phyloP scores from a whole-genome alignment of 2,797 vertebrate genomes.

The Lepus oiostolus region DNA sequence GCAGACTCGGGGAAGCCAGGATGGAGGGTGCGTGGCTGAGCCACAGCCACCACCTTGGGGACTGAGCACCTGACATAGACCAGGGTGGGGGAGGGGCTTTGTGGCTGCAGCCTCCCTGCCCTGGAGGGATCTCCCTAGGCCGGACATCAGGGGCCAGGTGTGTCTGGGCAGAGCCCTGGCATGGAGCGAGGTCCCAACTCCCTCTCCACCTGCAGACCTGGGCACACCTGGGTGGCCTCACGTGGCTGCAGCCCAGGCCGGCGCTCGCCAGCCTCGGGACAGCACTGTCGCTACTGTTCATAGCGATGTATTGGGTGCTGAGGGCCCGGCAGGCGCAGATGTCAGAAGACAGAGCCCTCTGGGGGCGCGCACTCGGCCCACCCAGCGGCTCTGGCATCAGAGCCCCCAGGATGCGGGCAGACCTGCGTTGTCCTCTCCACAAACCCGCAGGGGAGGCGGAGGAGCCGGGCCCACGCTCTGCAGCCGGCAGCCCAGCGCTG shows the following conservation, averaged over 20 bases:
- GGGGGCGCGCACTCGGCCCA: accelerated
- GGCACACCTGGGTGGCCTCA: accelerated
- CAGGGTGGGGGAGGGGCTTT: too few species aligned
- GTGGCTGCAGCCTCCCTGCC: too few species aligned
- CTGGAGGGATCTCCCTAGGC: accelerated
- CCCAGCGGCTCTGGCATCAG: background rate
- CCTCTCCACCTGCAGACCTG: background rate
- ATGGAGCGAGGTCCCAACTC: too few species aligned
- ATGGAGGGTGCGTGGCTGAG: accelerated
- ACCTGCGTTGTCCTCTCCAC: background rate
- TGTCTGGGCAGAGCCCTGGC: background rate
- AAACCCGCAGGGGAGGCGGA: background rate
- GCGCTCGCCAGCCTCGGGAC: accelerated
- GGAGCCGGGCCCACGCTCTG: accelerated
- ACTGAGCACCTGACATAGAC: accelerated
- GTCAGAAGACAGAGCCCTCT: background rate
- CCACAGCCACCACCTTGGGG: background rate
- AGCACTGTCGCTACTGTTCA: accelerated
- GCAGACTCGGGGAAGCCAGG: accelerated
- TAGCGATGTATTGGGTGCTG: background rate
- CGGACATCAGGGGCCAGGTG: background rate
- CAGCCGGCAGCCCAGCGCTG: accelerated
- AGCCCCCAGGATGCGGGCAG: accelerated
- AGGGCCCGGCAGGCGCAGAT: accelerated
- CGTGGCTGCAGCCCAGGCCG: accelerated